These are phyloP conservation scores for Tragelaphus scriptus DNA, from an alignment of 2,113 vertebrate genomes.

Conservation along the genomic window DNA sequence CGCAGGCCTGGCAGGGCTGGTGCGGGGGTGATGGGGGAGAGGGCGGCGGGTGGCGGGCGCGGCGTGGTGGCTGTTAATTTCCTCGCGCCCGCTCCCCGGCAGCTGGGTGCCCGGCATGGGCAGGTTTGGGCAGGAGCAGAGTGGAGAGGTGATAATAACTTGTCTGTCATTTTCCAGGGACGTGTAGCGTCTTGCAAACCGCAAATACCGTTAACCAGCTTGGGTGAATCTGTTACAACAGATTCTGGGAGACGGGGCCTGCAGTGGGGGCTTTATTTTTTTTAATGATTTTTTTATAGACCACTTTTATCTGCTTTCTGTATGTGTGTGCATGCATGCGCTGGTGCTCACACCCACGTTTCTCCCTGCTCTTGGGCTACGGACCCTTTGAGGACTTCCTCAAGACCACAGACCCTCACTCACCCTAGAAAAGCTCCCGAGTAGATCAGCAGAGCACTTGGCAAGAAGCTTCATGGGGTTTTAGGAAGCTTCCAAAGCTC, in stretches of 20 bases:
- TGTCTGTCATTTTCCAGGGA: conserved; percentile 88
- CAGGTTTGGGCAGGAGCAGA: conserved; percentile 89
- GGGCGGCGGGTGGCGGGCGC: conserved; percentile 48
- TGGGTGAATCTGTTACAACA: conserved; percentile 85
- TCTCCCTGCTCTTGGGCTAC: not conserved
- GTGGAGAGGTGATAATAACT: conserved; percentile 94
- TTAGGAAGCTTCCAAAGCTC: fast-evolving
- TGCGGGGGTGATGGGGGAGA: not conserved
- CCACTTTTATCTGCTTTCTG: not conserved
- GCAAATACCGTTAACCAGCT: conserved; percentile 92
- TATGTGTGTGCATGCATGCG: fast-evolving
- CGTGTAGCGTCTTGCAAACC: conserved; percentile 90
- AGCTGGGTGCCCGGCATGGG: conserved; percentile 80
- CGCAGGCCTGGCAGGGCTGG: not conserved
- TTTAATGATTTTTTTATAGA: conserved; percentile 63
- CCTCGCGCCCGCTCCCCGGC: conserved; percentile 71
- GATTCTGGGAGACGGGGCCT: conserved; percentile 77
- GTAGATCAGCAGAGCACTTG: not conserved
- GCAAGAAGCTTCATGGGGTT: not conserved
- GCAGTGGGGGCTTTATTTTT: conserved; percentile 40
- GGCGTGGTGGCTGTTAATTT: conserved; percentile 81
- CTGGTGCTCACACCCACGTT: not conserved
- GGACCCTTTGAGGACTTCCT: not conserved
- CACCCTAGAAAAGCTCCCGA: not conserved
- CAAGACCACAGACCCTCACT: not conserved